These are phyloP conservation scores for Pomacea canaliculata DNA, from an alignment of 2,888 invertebrate species.

Conservation along the genomic window DNA sequence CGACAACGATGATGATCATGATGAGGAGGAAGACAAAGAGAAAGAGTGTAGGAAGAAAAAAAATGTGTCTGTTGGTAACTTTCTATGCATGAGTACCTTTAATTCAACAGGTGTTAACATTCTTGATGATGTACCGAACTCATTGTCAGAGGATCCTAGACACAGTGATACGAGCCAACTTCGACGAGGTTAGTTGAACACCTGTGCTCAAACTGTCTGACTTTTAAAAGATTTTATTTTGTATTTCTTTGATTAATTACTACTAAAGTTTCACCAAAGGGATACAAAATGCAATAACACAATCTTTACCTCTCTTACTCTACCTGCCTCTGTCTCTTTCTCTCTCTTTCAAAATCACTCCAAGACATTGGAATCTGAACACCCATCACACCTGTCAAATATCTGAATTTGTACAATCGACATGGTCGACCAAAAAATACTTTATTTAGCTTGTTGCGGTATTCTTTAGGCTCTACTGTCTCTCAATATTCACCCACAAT, in stretches of 20 bases:
- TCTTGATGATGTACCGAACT: constrained; percentile 72
- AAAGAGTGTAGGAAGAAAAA: no score
- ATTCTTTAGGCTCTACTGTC: no score
- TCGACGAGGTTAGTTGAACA: constrained; percentile 68
- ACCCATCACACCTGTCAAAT: no score
- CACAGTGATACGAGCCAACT: constrained; percentile 71
- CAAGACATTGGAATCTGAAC: no score
- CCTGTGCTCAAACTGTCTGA: background rate
- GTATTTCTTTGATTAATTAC: background rate
- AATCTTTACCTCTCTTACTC: background rate
- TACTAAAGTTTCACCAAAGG: background rate
- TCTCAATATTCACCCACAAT: no score
- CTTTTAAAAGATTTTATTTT: background rate
- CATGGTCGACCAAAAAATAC: no score
- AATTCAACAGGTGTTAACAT: constrained; percentile 66
- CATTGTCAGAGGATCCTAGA: constrained; percentile 72
- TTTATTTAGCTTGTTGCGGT: no score
- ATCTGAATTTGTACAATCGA: no score
- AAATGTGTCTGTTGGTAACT: no score
- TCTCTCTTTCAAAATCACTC: background rate
- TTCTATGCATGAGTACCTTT: background rate
- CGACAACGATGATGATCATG: no score
- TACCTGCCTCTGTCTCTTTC: background rate
- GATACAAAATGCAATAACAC: background rate
- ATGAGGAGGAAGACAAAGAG: no score